Evolutionary conservation across 2,113 vertebrate species (phyloP).

Genomic region (Ageneiosus marmoratus): DNA sequence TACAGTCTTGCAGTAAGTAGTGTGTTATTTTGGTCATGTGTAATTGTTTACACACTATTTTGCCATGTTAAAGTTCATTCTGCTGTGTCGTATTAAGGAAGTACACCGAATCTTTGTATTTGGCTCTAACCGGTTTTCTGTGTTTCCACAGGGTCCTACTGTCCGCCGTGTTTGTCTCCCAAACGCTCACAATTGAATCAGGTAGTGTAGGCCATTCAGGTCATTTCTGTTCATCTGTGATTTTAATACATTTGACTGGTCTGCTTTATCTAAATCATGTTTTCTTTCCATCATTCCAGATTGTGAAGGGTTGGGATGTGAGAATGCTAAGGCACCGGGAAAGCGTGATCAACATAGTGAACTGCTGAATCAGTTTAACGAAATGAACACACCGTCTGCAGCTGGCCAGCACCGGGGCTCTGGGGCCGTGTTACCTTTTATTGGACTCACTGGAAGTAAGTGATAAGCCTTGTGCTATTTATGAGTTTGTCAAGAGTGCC

Average conservation of each 20-base stretch:
- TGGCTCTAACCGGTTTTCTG: background rate
- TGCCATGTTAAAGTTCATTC: no score
- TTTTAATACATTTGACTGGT: background rate
- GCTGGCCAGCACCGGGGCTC: slow-evolving; percentile 41
- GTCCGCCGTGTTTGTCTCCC: slow-evolving; percentile 29
- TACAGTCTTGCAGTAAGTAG: background rate
- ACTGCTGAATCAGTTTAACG: slow-evolving; percentile 56
- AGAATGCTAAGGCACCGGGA: slow-evolving; percentile 24
- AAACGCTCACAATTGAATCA: slow-evolving; percentile 27
- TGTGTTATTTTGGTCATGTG: background rate
- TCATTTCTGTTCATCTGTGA: background rate
- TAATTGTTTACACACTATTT: background rate
- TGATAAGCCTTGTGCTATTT: background rate
- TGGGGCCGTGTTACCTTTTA: slow-evolving; percentile 49
- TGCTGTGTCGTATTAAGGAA: no score
- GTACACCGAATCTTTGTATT: background rate
- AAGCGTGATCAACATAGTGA: slow-evolving; percentile 36
- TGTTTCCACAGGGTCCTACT: slow-evolving; percentile 47
- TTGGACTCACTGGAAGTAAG: slow-evolving; percentile 58
- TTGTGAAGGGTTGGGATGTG: slow-evolving; percentile 53
- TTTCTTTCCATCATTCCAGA: slow-evolving; percentile 35
- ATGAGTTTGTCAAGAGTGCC: background rate
- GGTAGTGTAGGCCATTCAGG: slow-evolving; percentile 44
- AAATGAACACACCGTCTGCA: slow-evolving; percentile 53
- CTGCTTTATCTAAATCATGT: background rate